Percentiles rank a stretch among this genome's conserved stretches.
Evolutionary conservation across 2,113 vertebrate species (phyloP).

Genomic region (Pseudorectes ferrugineus): DNA sequence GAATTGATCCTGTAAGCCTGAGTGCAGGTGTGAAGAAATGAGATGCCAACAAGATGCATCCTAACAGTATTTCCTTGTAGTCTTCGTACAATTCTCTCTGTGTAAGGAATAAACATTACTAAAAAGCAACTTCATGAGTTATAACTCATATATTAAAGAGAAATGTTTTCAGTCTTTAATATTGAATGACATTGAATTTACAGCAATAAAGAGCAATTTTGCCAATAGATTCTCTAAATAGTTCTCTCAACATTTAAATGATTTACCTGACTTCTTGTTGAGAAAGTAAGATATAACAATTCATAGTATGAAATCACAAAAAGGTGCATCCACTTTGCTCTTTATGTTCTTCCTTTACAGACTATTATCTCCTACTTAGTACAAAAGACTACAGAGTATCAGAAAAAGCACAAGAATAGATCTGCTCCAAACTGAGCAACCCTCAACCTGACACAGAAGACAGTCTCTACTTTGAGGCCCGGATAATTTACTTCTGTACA

Average conservation of each 20-base stretch:
- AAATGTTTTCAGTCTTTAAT: not conserved
- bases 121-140: not conserved
- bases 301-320: not conserved
- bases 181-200: not conserved
- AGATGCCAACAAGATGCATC: slow-evolving; percentile 54
- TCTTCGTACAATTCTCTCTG: not conserved
- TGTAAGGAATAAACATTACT: slow-evolving; percentile 21
- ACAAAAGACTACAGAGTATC: not conserved
- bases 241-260: not conserved
- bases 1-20: slow-evolving; percentile 61
- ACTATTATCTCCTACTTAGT: not conserved
- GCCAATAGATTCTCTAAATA: not conserved
- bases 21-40: slow-evolving; percentile 60
- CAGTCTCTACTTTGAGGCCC: not conserved
- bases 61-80: slow-evolving; percentile 39
- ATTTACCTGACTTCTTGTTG: not conserved
- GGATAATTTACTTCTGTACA: not conserved
- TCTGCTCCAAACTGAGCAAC: not conserved
- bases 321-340: not conserved
- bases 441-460: not conserved
- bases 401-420: not conserved
- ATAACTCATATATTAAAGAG: not conserved
- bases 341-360: not conserved
- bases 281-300: not conserved
- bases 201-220: not conserved